Conservation (phyloP, 2,797 vertebrate genomes). For the Perodicticus potto region DNA sequence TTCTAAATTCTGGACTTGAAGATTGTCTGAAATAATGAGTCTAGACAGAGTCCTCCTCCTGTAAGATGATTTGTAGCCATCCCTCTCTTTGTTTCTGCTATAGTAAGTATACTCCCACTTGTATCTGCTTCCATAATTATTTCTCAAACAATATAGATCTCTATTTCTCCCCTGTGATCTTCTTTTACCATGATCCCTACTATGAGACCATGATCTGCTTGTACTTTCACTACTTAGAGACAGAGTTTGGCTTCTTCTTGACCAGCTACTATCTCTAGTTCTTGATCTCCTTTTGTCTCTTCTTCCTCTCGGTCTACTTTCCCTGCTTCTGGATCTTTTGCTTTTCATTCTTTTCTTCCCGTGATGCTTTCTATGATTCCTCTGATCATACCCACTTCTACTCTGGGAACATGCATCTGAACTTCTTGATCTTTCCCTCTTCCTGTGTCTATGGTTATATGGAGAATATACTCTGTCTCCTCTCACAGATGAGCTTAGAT, state of each 20-base stretch:
- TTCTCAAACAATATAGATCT: slow-evolving; percentile 85
- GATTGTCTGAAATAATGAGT: too few species aligned
- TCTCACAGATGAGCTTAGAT: slow-evolving; percentile 80
- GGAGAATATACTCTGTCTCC: slow-evolving; percentile 80
- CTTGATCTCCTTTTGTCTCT: slow-evolving; percentile 64
- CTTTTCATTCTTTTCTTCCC: slow-evolving; percentile 84
- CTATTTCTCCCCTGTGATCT: slow-evolving; percentile 84
- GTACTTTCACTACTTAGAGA: too few species aligned
- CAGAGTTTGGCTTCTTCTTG: too few species aligned
- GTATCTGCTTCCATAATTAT: slow-evolving; percentile 86
- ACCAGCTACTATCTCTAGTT: too few species aligned
- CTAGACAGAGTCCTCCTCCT: too few species aligned
- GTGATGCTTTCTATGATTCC: slow-evolving; percentile 82
- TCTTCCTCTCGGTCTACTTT: slow-evolving; percentile 83
- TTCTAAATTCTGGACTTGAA: too few species aligned
- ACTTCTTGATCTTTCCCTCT: slow-evolving; percentile 83
- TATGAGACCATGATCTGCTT: too few species aligned
- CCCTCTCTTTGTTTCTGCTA: slow-evolving; percentile 86
- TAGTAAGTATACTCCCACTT: slow-evolving; percentile 90
- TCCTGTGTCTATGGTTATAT: slow-evolving; percentile 79
- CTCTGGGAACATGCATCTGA: slow-evolving; percentile 85
- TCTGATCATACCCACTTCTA: slow-evolving; percentile 81
- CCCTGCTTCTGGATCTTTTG: slow-evolving; percentile 88
- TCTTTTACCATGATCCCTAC: too few species aligned
- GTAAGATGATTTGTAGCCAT: too few species aligned